phyloP scores from a whole-genome alignment of 2,113 vertebrate genomes.

The Forbesichthys papilliferus region DNA sequence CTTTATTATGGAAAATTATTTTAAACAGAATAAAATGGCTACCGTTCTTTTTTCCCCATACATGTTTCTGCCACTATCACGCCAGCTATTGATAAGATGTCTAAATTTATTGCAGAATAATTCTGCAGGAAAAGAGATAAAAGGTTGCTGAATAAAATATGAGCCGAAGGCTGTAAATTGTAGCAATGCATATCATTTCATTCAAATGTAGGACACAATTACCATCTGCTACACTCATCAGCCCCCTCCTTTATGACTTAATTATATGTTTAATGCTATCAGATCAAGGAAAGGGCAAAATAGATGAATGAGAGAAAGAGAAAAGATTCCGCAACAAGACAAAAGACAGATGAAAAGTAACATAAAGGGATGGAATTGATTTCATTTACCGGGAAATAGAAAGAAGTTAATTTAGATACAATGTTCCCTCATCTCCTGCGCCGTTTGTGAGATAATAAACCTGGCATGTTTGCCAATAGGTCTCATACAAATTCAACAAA shows the following conservation, averaged over 20 bases:
- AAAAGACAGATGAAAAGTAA: slow-evolving; percentile 99
- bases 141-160: slow-evolving; percentile 99
- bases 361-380: slow-evolving; percentile 98
- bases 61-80: slow-evolving; percentile 92
- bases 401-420: slow-evolving; percentile 99
- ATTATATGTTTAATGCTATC: slow-evolving; percentile 99
- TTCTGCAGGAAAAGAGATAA: slow-evolving; percentile 99
- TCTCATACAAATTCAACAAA: slow-evolving; percentile 96
- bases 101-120: slow-evolving; percentile 99
- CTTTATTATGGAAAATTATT: slow-evolving; percentile 96
- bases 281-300: slow-evolving; percentile 99
- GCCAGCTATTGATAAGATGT: slow-evolving; percentile 99
- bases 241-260: slow-evolving; percentile 99
- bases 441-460: slow-evolving; percentile 94
- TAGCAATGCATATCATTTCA: slow-evolving; percentile 99
- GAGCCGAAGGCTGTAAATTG: slow-evolving; percentile 99
- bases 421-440: slow-evolving; percentile 91
- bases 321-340: slow-evolving; percentile 99
- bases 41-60: slow-evolving; percentile 83
- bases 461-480: slow-evolving; percentile 93
- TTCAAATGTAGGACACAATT: slow-evolving; percentile 99
- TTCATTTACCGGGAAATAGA: slow-evolving; percentile 97
- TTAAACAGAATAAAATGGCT: slow-evolving; percentile 89
- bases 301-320: slow-evolving; percentile 99
- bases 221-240: slow-evolving; percentile 99